Conservation (phyloP, 92 coral and sea anemone species). For the Muricea muricata region DNA sequence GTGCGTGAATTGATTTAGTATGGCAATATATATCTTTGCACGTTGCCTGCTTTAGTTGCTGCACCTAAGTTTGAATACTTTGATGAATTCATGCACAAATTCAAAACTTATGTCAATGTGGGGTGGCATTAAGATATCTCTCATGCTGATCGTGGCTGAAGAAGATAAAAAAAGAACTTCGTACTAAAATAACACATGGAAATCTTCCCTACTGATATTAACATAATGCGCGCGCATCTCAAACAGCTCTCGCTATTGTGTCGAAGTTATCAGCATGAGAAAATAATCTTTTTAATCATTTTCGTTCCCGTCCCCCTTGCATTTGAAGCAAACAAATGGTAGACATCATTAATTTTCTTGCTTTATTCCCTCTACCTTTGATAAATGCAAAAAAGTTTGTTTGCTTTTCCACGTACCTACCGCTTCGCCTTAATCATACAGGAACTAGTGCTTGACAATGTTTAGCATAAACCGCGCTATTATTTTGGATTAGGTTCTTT, state of each 20-base stretch:
- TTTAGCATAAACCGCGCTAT: background rate
- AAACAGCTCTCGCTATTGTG: background rate
- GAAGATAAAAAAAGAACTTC: background rate
- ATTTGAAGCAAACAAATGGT: background rate
- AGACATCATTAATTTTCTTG: no score
- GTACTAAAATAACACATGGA: background rate
- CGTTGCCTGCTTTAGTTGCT: background rate
- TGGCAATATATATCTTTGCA: background rate
- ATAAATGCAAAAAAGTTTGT: no score
- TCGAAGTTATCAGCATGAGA: background rate
- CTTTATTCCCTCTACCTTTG: no score
- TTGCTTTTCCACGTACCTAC: no score
- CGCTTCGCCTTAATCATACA: background rate
- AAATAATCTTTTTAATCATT: background rate
- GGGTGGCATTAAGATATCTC: background rate
- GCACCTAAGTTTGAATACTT: background rate
- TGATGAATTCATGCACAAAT: background rate
- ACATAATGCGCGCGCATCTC: constrained; percentile 4
- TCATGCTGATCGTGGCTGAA: background rate
- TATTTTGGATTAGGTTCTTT: background rate
- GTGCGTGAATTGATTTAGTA: no score
- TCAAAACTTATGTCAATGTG: background rate
- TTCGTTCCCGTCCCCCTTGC: no score
- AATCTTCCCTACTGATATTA: background rate
- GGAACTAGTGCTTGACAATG: background rate